Base-by-base conservation (phyloP, 2,888 invertebrate genomes). In the Diaperis boleti region DNA sequence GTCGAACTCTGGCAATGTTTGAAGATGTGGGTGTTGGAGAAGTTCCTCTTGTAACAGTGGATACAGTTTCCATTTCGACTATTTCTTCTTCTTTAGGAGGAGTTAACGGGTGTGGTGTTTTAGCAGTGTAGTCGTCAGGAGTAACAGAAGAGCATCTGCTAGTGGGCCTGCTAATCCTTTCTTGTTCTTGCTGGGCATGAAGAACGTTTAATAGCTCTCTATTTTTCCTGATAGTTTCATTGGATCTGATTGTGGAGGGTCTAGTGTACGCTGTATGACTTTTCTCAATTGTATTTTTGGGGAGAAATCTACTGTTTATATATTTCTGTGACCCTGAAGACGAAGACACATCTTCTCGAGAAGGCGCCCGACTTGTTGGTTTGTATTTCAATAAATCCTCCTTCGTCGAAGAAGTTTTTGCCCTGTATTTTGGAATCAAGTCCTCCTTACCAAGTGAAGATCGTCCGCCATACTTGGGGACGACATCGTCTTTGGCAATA, bases 11-110 rank as follows among this genome's bases (percentile, higher is more conserved):
- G 1, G 45, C 44, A 4, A 45, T 56, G 33, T 44, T 56, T 6
- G 17, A 15, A 18, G 86, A 84, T 0, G 90, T 88, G 2, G 90
- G 88, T 0, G 90, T 91, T 0, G 93, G 93, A 11, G 93, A 94
- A 0, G 93, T 93, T 18, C 89, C 89, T 61, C 93, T 84, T 0
- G 91, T 91, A 1, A 91, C 84, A 49, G 92, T 87, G 2, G 85
- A 84, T 1, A 93, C 78, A 2, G 87, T 82, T 33, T 85, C 78
- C 61, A 81, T 79, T 65, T 81, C 80, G 10, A 72, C 70, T 37
- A 72, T 67, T 44, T 66, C 64, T 39, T 72, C 71, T 13, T 55
- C 31, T 39, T 44, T 49, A 2, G 47, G 57, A n/a, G 62, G 33
- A 5, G 22, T 35, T 26, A 22, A 7, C 4, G 35, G 59, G 29